Evolutionary conservation across 1,140 invertebrate genomes (phyloP).

Genomic region (Parapsyche elsis): DNA sequence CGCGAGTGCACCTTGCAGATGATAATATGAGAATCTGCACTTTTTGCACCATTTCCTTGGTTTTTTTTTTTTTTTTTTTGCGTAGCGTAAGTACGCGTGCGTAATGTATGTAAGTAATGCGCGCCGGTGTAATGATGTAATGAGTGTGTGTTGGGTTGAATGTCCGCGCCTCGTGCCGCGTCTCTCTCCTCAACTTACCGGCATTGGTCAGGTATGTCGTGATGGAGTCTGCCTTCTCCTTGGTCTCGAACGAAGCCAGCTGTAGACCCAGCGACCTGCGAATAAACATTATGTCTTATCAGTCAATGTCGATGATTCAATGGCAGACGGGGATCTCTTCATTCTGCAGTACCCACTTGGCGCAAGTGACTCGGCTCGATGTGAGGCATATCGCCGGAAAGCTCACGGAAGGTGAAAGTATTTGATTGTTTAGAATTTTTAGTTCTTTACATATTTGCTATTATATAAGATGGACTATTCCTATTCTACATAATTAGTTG

Average conservation of each 20-base stretch:
- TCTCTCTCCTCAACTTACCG: conserved; percentile 62
- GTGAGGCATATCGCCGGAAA: too few species aligned
- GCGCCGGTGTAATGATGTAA: conserved; percentile 49
- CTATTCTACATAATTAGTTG: too few species aligned
- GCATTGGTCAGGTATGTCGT: conserved; percentile 84
- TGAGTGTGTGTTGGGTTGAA: conserved; percentile 49
- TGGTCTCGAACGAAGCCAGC: conserved; percentile 84
- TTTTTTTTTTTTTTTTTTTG: not conserved
- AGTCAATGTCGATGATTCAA: not conserved
- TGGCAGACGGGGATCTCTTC: not conserved
- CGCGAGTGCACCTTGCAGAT: too few species aligned
- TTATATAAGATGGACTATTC: too few species aligned
- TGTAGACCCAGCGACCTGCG: conserved; percentile 82
- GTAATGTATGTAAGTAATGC: conserved; percentile 52
- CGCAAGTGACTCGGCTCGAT: not conserved
- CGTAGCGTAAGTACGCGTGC: not conserved
- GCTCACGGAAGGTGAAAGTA: too few species aligned
- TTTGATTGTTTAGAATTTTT: too few species aligned
- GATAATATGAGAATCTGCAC: too few species aligned
- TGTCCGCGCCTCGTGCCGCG: conserved; percentile 42
- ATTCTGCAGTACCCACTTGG: not conserved
- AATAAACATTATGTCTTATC: conserved; percentile 50
- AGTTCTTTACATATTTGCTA: too few species aligned
- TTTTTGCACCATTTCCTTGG: not conserved
- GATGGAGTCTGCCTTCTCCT: conserved; percentile 86